phyloP scores from a whole-genome alignment of 2,888 invertebrate genomes.

The Strigamia transsilvanica region DNA sequence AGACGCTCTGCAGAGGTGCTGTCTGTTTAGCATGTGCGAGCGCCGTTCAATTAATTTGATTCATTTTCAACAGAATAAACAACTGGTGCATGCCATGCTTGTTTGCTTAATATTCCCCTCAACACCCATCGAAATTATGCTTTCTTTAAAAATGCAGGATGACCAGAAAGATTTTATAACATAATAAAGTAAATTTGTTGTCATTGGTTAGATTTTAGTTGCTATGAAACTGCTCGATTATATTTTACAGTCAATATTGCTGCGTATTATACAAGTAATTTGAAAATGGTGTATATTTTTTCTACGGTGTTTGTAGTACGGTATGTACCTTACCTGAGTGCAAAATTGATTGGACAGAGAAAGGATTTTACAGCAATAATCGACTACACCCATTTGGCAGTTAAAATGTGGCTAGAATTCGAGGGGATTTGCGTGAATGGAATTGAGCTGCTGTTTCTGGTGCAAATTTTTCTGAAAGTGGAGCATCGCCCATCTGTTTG shows the following conservation, averaged over 20 bases:
- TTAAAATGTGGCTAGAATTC: not conserved
- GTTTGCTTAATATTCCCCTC: not conserved
- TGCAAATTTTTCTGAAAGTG: constrained; percentile 22
- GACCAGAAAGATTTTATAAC: not conserved
- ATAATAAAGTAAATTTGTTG: too few relatives aligned
- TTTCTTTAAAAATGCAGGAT: not conserved
- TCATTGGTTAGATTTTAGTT: too few relatives aligned
- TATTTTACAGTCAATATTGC: too few relatives aligned
- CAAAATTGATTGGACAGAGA: too few relatives aligned
- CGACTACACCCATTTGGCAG: not conserved
- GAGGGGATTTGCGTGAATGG: constrained; percentile 16
- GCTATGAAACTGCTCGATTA: too few relatives aligned
- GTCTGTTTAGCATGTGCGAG: too few relatives aligned
- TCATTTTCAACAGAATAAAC: not conserved
- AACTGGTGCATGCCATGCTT: not conserved
- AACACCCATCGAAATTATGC: not conserved
- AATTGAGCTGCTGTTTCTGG: not conserved
- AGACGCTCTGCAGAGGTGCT: too few relatives aligned
- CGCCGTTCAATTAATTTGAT: not conserved
- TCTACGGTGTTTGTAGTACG: too few relatives aligned
- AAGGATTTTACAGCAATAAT: not conserved
- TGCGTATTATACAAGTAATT: too few relatives aligned
- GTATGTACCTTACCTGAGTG: too few relatives aligned
- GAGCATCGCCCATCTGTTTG: constrained; percentile 33
- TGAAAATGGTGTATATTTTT: too few relatives aligned